Evolutionary conservation across 2,113 vertebrate genomes (phyloP), one percentile per base, ranked within the genome.

Genomic region (Pteruthius melanotis): DNA sequence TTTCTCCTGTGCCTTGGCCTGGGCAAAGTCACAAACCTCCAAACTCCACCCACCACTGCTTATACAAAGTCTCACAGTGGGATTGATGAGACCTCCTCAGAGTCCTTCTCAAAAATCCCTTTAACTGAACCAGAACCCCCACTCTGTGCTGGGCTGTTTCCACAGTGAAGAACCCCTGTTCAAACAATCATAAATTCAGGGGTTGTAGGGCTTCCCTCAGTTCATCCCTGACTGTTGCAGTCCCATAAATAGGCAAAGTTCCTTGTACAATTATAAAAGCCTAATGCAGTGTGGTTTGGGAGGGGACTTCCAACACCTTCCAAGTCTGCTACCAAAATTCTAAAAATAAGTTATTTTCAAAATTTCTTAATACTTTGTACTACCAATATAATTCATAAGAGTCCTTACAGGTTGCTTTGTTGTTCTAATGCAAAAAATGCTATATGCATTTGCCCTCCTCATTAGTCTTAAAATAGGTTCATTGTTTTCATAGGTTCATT

Each of bases 391-490:
- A 33, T 11, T 71, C 23, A 30, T 26, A 57, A 22, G 5, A 64
- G 13, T 17, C 57, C 31, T 26, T 54, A 39, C 10, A 60, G 8
- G 4, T 19, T 7, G 5, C 4, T 35, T n/a, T n/a, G 19, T 13
- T 35, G 6, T 49, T 49, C 52, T 49, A 49, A 71, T 24, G 37
- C 5, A 76, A 68, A 35, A 49, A 56, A 10, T 13, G 2, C 6
- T 40, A 15, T 3, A 2, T 21, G 8, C 47, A 37, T 19, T 42
- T 54, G 9, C 8, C 11, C 13, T 35, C 39, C 14, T 65, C 3
- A 6, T 35, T 21, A 40, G 21, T 12, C 12, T 42, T 27, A 2
- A 47, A 17, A n/a, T 16, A 10, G 2, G 0, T 22, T 31, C n/a
- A 35, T 13, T 40, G 60, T 44, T 59, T 70, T 52, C 5, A 6